These are phyloP conservation scores for Biston stratarius DNA, from an alignment of 2,888 invertebrate species.

Conservation along the genomic window DNA sequence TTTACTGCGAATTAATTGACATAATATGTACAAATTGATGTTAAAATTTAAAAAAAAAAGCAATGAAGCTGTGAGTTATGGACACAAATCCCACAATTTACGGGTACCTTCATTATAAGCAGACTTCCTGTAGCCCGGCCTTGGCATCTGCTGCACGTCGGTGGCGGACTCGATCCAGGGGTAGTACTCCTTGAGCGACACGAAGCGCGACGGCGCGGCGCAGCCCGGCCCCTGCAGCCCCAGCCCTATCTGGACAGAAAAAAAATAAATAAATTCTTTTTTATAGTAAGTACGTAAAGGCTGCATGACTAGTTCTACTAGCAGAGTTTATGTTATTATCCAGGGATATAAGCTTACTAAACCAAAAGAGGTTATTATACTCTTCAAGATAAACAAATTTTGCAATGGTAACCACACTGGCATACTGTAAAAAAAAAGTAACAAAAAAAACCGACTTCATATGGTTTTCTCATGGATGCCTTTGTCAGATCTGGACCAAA, in stretches of 20 bases:
- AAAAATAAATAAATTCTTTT: not conserved
- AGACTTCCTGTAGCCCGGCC: conserved; percentile 27
- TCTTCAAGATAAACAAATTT: too few species aligned
- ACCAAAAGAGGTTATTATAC: too few species aligned
- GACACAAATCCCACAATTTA: not conserved
- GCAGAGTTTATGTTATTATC: too few species aligned
- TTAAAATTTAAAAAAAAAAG: not conserved
- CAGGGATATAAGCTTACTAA: too few species aligned
- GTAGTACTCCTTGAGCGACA: conserved; percentile 55
- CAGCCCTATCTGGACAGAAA: conserved; percentile 60
- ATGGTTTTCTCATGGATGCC: too few species aligned
- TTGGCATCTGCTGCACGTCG: conserved; percentile 30
- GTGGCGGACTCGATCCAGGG: conserved; percentile 60
- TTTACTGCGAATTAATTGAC: too few species aligned
- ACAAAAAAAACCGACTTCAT: too few species aligned
- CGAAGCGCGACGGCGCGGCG: conserved; percentile 60
- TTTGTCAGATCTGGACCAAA: too few species aligned
- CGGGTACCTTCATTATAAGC: conserved; percentile 27
- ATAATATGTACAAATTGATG: not conserved
- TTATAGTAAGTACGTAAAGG: too few species aligned
- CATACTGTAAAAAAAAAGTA: too few species aligned
- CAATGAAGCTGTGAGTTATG: not conserved
- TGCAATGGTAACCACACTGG: too few species aligned
- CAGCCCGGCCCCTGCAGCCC: conserved; percentile 68
- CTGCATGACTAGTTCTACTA: too few species aligned